These are phyloP conservation scores for Cyclargus thomasi DNA, from an alignment of 1,140 invertebrate genomes.

Conservation along the genomic window DNA sequence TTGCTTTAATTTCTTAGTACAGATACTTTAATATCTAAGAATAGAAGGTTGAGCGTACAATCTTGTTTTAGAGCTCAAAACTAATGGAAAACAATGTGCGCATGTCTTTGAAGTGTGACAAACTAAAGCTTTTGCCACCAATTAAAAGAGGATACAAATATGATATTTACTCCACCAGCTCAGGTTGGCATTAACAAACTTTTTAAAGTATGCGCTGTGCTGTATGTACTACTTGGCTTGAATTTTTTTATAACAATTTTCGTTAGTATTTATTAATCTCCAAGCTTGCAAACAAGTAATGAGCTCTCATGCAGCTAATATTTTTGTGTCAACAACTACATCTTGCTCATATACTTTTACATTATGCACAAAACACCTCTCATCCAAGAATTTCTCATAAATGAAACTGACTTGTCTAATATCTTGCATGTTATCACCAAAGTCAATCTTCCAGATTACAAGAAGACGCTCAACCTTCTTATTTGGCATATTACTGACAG, in stretches of 20 bases:
- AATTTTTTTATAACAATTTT: not conserved
- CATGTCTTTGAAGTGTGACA: conserved; percentile 82
- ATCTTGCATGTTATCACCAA: not conserved
- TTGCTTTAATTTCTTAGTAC: not conserved
- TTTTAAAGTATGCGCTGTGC: not conserved
- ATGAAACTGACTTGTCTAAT: not conserved
- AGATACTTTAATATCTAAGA: not conserved
- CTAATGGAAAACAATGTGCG: conserved; percentile 84
- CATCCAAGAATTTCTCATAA: not conserved
- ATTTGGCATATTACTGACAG: conserved; percentile 6
- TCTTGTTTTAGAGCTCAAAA: conserved; percentile 78
- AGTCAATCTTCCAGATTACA: conserved; percentile 37
- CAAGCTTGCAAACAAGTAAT: not conserved
- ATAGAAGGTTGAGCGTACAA: conserved; percentile 56
- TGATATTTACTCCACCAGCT: conserved; percentile 90
- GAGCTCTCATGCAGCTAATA: not conserved
- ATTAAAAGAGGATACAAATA: conserved; percentile 87
- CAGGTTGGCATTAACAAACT: conserved; percentile 77
- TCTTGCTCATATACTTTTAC: not conserved
- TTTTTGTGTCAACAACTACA: not conserved
- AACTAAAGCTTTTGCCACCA: conserved; percentile 87
- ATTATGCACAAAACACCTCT: conserved; percentile 1
- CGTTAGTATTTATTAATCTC: not conserved
- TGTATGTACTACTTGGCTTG: not conserved
- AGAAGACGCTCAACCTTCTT: conserved; percentile 56